Evolutionary conservation across 2,797 vertebrate species (phyloP), one percentile per base, ranked within the genome.

Genomic region (Myotis vivesi): DNA sequence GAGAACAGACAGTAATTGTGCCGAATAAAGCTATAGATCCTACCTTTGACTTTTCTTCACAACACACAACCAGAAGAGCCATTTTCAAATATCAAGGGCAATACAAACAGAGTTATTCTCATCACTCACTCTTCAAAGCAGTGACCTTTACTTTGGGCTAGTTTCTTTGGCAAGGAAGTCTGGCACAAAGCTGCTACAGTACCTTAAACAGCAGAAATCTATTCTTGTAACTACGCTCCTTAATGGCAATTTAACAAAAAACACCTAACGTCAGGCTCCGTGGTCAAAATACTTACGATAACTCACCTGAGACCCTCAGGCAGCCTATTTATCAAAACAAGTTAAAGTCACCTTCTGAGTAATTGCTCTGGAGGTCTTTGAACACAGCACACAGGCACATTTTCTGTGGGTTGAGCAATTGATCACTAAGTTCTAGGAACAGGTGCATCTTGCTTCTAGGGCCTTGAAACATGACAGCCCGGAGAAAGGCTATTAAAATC

Each of bases 401-500:
- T 97, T 97, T 96, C 80, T 95, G 53, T 87, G 97, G 87, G 91
- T 49, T 97, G 90, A 96, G 96, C 57, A 15, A 98, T 80, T 98
- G 97, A 98, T 97, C 95, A 86, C 96, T 95, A 96, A 97, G 93
- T 88, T 97, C 87, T 95, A 90, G 92, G 95, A 96, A 97, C 94
- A 97, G 96, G 94, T 95, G 89, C 36, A 36, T 97, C 95, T 98
- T 95, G 97, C 97, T 97, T 96, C 85, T 91, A 94, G 96, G 96
- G 82, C 84, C 97, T 94, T 95, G 95, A 4, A 6, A 97, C 91
- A 92, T 82, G 96, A 97, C 97, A 97, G 96, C 83, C 87, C 95
- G 77, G 93, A 96, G 97, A 98, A 97, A 98, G 95, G 97, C 97
- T 97, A 98, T 97, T 98, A 98, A 98, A 98, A 98, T 97, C 80